These are phyloP conservation scores for Copsychus sechellarum DNA, from an alignment of 2,113 vertebrate species.

Conservation along the genomic window DNA sequence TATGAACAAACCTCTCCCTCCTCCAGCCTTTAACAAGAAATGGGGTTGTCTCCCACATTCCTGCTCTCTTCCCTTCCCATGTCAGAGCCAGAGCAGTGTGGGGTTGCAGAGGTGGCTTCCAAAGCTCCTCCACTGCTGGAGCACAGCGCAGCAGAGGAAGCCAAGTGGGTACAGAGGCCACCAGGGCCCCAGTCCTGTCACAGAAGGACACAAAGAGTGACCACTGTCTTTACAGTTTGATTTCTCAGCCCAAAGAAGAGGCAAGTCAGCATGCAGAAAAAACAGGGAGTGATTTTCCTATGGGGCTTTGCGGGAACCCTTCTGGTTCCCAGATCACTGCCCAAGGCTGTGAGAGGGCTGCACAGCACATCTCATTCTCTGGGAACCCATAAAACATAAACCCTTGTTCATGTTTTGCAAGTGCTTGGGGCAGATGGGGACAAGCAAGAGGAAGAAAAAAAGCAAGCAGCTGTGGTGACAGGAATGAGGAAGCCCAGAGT, in stretches of 20 bases:
- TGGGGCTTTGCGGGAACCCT: background rate
- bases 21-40: background rate
- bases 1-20: background rate
- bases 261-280: background rate
- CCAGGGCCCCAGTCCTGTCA: background rate
- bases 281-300: background rate
- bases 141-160: background rate
- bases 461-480: background rate
- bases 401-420: background rate
- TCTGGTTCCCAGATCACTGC: background rate
- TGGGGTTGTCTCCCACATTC: background rate
- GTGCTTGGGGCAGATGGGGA: background rate
- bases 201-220: background rate
- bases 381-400: background rate
- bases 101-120: background rate
- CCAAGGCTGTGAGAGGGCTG: background rate
- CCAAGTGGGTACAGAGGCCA: background rate
- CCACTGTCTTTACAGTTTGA: background rate
- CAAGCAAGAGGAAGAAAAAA: background rate
- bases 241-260: background rate
- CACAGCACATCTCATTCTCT: background rate
- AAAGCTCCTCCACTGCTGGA: background rate
- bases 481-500: slow-evolving; percentile 3
- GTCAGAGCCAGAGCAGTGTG: rapidly evolving
- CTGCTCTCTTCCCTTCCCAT: background rate